Evolutionary conservation across 2,797 vertebrate species (phyloP).

Genomic region (Acestrorhynchus altus): DNA sequence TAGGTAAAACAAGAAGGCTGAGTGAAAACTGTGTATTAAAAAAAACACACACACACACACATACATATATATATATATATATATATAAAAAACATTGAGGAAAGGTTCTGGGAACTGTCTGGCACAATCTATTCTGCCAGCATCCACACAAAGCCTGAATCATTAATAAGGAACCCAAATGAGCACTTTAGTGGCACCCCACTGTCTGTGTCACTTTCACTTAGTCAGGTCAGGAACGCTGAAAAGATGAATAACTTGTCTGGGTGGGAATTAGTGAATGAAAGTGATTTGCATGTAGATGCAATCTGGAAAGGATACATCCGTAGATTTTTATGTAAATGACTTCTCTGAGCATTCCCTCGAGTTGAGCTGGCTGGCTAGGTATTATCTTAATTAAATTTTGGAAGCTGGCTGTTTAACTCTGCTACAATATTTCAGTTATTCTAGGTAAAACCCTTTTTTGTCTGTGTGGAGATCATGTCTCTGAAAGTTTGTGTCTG

Average conservation of each 20-base stretch:
- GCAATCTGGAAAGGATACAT: neutral
- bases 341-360: constrained; percentile 4
- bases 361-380: neutral
- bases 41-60: too few species aligned
- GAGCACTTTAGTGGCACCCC: neutral
- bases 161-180: constrained; percentile 19
- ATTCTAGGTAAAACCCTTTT: neutral
- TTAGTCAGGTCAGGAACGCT: neutral
- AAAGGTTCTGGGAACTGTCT: neutral
- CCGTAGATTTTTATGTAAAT: constrained; percentile 6
- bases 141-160: constrained; percentile 16
- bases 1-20: too few species aligned
- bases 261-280: constrained; percentile 6
- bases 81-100: neutral
- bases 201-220: constrained; percentile 13
- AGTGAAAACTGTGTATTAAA: too few species aligned
- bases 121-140: constrained; percentile 6
- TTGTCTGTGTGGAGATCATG: neutral
- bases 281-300: neutral
- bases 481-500: neutral
- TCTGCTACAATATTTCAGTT: neutral
- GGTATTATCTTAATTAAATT: neutral
- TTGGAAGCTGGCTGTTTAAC: neutral
- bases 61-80: too few species aligned
- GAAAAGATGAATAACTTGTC: constrained; percentile 4